Evolutionary conservation across 2,113 vertebrate genomes (phyloP), one percentile per base, ranked within the genome.

Genomic region (Pollachius pollachius): DNA sequence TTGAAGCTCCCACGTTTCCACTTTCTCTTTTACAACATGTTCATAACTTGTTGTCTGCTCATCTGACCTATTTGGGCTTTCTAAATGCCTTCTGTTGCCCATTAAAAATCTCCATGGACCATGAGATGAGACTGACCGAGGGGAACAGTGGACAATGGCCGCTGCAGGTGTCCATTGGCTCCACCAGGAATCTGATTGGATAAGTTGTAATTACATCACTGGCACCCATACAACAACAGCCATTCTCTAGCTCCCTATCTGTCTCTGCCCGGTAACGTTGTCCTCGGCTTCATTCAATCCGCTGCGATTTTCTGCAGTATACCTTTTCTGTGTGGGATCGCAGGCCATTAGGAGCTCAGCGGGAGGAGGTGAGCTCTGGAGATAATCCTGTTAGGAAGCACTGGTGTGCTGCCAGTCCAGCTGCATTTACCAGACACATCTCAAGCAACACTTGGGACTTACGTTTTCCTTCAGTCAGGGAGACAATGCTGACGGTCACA

Each of bases 131-230:
- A 58, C 63, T 52, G 58, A 21, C 58, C 27, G 62, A 58, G 56
- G 16, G 60, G 64, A 52, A 52, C 64, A 21, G 37, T 62, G 62
- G 67, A 63, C 56, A 54, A 54, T 23, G 21, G 81, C 68, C 19
- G 21, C 82, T 67, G 73, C 84, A 85, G 89, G 87, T 83, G 86
- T 75, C 74, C 77, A 62, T 21, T 74, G 63, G 17, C 19, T 41
- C 12, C 52, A 52, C 41, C 6, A 48, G 9, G 41, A 12, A 9
- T 48, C 41, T 48, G 41, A 48, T 48, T 48, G 41, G 41, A 48
- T 48, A 48, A 48, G 9, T 48, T 48, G 41, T 48, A 2, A 48
- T 48, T 48, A 48, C 12, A 48, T 48, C 41, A 48, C 41, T 48
- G 41, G 41, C 41, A 48, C 41, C 41, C 12, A 48, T 13, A 48